phyloP scores from a whole-genome alignment of 2,888 invertebrate species.

The Himalopsyche anomala region DNA sequence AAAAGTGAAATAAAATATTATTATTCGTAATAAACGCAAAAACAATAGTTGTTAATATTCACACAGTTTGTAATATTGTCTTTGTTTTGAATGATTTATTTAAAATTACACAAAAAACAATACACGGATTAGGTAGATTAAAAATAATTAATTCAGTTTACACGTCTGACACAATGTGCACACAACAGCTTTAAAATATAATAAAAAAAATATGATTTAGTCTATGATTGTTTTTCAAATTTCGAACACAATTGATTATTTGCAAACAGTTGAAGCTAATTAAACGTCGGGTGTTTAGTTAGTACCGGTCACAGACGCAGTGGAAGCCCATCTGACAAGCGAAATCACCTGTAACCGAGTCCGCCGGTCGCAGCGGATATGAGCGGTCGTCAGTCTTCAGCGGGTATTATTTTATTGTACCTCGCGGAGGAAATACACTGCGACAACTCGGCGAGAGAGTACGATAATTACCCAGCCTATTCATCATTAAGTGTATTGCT shows the following conservation, averaged over 20 bases:
- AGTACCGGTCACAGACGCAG: conserved; percentile 30
- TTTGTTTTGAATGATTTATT: conserved; percentile 17
- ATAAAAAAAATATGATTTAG: background rate
- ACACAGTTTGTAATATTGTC: background rate
- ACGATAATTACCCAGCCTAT: background rate
- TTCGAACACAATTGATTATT: conserved; percentile 20
- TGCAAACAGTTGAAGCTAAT: conserved; percentile 18
- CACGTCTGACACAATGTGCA: conserved; percentile 12
- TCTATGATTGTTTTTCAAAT: conserved; percentile 26
- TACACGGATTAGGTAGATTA: background rate
- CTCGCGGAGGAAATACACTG: conserved; percentile 11
- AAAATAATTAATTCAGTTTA: conserved; percentile 10
- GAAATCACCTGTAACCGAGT: conserved; percentile 34
- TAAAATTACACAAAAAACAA: background rate
- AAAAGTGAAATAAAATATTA: conserved; percentile 16
- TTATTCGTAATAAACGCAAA: background rate
- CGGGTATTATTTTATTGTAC: conserved; percentile 19
- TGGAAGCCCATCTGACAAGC: conserved; percentile 30
- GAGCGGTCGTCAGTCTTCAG: conserved; percentile 31
- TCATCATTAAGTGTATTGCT: conserved; percentile 14
- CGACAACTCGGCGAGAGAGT: background rate
- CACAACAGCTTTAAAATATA: background rate
- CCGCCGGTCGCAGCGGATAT: conserved; percentile 22
- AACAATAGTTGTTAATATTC: conserved; percentile 21
- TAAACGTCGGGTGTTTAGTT: conserved; percentile 24